phyloP scores from a whole-genome alignment of 2,113 vertebrate genomes.

The Gadus chalcogrammus region DNA sequence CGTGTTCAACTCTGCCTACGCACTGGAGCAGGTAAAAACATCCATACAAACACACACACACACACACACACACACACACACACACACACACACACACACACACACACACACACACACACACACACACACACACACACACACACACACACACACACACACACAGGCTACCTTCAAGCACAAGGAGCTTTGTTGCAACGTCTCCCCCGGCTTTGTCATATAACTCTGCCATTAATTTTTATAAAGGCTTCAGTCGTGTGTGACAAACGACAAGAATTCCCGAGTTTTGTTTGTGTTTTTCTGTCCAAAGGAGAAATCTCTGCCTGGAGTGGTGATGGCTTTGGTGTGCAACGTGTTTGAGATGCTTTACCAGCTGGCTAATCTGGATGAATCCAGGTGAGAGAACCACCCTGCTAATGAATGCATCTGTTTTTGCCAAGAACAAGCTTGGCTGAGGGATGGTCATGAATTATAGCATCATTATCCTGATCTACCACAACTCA shows the following conservation, averaged over 20 bases:
- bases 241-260: not conserved
- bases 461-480: too few relatives aligned
- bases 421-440: too few relatives aligned
- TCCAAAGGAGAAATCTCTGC: slow-evolving; percentile 92
- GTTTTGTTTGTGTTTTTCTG: not conserved
- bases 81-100: not conserved
- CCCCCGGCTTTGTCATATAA: too few relatives aligned
- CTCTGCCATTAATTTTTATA: not conserved
- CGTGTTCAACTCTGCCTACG: slow-evolving; percentile 87
- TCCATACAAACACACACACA: not conserved
- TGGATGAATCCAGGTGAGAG: slow-evolving; percentile 90
- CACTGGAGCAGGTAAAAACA: slow-evolving; percentile 83
- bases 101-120: too few relatives aligned
- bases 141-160: too few relatives aligned
- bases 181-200: too few relatives aligned
- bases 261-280: too few relatives aligned
- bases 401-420: too few relatives aligned
- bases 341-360: slow-evolving; percentile 99
- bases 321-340: slow-evolving; percentile 96
- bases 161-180: too few relatives aligned
- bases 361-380: slow-evolving; percentile 97
- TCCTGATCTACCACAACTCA: too few relatives aligned
- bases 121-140: too few relatives aligned
- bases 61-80: not conserved
- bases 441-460: too few relatives aligned